Evolutionary conservation across 1,140 invertebrate species (phyloP), one percentile per base, ranked within the genome.

Genomic region (Trachymyrmex cornetzi): DNA sequence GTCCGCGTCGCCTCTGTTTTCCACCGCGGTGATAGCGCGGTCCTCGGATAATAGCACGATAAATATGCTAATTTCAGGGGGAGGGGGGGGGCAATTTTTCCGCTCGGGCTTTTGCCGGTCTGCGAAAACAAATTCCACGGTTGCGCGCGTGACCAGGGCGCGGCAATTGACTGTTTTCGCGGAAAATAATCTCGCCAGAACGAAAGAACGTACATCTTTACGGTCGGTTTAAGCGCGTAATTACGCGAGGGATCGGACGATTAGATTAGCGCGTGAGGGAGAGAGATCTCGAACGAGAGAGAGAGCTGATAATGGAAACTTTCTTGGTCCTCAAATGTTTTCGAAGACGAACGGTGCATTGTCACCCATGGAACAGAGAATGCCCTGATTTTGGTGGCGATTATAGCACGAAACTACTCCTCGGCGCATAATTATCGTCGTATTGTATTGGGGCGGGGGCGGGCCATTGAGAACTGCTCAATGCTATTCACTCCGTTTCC

Each of bases 51-150:
- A 79, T 88, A 57, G 66, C 53, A 14, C 75, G 88, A 85, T 72
- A 89, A 91, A 89, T 90, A 88, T 91, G 89, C 89, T 89, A 88
- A 91, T 91, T 90, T 66, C 81, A 74, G 34, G n/a, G 22, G 30
- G n/a, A n/a, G n/a, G n/a, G n/a, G n/a, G n/a, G n/a, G n/a, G n/a
- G 61, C 63, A 82, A 90, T 87, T 81, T 90, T 82, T 89, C 55
- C 48, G 34, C 61, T 3, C 44, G 85, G 80, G 77, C 80, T 66
- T 67, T 80, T 75, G 24, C 59, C 64, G 24, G 38, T 57, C 72
- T 27, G 64, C 57, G 86, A 84, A 80, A 80, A 57, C 44, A 69
- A 69, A 77, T 85, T 71, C 44, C 72, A 69, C 27, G 44, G 16
- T 44, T n/a, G 44, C 63, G 53, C 24, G 69, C 72, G 66, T 64